Evolutionary conservation across 2,797 vertebrate genomes (phyloP).

Genomic region (Tiaroga cobitis): DNA sequence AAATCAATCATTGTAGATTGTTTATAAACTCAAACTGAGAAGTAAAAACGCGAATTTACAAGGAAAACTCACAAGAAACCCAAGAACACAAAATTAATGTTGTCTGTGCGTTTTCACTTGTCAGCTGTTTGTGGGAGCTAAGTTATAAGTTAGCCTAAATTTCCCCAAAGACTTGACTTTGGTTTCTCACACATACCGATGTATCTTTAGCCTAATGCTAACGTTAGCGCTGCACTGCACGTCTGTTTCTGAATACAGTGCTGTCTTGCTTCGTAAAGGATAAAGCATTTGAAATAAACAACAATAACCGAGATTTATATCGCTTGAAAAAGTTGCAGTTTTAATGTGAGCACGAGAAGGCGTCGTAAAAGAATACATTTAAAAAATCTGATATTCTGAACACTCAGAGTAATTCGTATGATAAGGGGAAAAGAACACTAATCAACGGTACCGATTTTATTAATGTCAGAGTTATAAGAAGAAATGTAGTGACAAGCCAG

Average conservation of each 20-base stretch:
- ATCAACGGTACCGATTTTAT: neutral
- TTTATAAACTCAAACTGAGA: neutral
- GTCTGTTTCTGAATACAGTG: neutral
- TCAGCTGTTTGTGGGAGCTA: neutral
- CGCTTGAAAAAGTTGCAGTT: no score
- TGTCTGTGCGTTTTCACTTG: neutral
- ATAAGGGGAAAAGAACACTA: neutral
- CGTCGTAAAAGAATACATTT: neutral
- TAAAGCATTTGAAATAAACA: neutral
- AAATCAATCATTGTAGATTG: neutral
- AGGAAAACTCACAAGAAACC: neutral
- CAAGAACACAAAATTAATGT: no score
- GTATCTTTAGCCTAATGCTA: neutral
- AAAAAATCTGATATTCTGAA: neutral
- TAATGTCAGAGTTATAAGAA: accelerated
- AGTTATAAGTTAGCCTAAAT: neutral
- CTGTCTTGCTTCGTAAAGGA: neutral
- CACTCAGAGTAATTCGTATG: neutral
- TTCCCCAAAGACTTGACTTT: neutral
- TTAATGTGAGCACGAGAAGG: neutral
- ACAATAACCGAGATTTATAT: neutral
- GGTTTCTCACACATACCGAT: no score
- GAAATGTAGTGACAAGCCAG: neutral
- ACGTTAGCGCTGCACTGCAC: neutral
- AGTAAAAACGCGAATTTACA: neutral